phyloP scores from a whole-genome alignment of 2,888 invertebrate species.

The Drosophila algonquin region DNA sequence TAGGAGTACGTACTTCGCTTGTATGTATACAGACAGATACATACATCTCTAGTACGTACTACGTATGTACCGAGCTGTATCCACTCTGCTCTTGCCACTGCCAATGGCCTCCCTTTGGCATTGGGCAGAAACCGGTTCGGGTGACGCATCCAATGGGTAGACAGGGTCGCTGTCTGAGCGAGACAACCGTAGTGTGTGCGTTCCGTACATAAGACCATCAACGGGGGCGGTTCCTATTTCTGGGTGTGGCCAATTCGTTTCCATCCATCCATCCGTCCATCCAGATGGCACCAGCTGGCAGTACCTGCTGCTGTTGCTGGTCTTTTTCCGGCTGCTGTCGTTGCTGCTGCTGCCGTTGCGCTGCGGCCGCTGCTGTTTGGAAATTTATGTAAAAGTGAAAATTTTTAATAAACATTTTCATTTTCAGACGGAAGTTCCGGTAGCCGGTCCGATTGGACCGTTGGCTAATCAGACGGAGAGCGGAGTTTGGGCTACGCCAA shows the following conservation, averaged over 20 bases:
- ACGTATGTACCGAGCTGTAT: background rate
- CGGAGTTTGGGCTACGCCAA: slow-evolving; percentile 22
- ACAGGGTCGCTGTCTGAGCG: slow-evolving; percentile 34
- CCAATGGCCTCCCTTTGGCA: slow-evolving; percentile 52
- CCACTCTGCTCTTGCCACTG: slow-evolving; percentile 42
- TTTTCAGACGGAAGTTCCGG: slow-evolving; percentile 64
- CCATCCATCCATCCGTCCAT: slow-evolving; percentile 27
- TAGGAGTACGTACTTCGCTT: slow-evolving; percentile 14
- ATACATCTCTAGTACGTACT: background rate
- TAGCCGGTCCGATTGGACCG: slow-evolving; percentile 28
- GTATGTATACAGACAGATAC: slow-evolving; percentile 13
- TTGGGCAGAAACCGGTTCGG: slow-evolving; percentile 64
- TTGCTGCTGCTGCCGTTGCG: slow-evolving; percentile 30
- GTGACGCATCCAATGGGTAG: slow-evolving; percentile 44
- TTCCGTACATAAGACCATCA: slow-evolving; percentile 51
- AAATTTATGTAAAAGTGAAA: slow-evolving; percentile 74
- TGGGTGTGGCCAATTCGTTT: slow-evolving; percentile 66
- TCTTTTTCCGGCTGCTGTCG: slow-evolving; percentile 13
- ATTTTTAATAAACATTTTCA: slow-evolving; percentile 77
- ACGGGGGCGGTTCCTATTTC: slow-evolving; percentile 50
- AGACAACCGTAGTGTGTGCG: slow-evolving; percentile 53
- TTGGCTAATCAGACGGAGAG: slow-evolving; percentile 56
- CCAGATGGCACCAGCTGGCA: slow-evolving; percentile 53
- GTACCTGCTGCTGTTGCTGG: slow-evolving; percentile 34
- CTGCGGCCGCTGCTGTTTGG: slow-evolving; percentile 10